phyloP scores from a whole-genome alignment of 2,797 vertebrate species.

The Coreius guichenoti region DNA sequence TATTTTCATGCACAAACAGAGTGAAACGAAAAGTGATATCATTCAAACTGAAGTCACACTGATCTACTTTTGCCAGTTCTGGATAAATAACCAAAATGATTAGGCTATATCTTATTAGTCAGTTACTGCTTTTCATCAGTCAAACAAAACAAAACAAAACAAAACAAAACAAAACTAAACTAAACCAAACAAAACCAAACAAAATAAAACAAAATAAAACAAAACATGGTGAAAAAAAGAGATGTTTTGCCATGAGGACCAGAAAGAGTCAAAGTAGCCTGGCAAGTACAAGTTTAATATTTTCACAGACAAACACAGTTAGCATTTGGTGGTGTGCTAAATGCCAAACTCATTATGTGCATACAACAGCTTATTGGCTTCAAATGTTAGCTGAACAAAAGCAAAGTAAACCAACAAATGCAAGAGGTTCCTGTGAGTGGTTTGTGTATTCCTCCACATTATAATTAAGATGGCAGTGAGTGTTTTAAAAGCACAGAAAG shows the following conservation, averaged over 20 bases:
- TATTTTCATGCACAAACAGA: slow-evolving; percentile 16
- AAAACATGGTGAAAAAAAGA: neutral
- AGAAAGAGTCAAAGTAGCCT: neutral
- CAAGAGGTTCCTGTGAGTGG: slow-evolving; percentile 18
- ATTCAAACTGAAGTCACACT: slow-evolving; percentile 7
- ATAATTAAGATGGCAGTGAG: slow-evolving; percentile 35
- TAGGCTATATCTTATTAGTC: neutral
- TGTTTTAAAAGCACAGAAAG: slow-evolving; percentile 65
- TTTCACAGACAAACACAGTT: neutral
- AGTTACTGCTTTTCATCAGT: neutral
- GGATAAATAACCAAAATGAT: neutral
- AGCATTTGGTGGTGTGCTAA: neutral
- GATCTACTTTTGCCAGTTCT: neutral
- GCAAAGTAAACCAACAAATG: slow-evolving; percentile 9
- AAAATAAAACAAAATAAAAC: too few relatives aligned
- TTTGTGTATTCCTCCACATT: slow-evolving; percentile 18
- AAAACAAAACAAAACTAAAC: neutral
- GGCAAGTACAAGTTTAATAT: neutral
- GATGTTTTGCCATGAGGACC: neutral
- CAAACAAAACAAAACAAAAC: neutral
- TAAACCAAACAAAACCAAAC: neutral
- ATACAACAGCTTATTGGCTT: neutral
- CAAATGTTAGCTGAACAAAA: slow-evolving; percentile 11
- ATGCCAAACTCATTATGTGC: slow-evolving; percentile 4
- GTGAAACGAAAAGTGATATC: neutral